A percentile compares a stretch with the other conserved stretches of the same genome.
phyloP scores from a whole-genome alignment of 2,113 vertebrate species.

The Fulica atra region DNA sequence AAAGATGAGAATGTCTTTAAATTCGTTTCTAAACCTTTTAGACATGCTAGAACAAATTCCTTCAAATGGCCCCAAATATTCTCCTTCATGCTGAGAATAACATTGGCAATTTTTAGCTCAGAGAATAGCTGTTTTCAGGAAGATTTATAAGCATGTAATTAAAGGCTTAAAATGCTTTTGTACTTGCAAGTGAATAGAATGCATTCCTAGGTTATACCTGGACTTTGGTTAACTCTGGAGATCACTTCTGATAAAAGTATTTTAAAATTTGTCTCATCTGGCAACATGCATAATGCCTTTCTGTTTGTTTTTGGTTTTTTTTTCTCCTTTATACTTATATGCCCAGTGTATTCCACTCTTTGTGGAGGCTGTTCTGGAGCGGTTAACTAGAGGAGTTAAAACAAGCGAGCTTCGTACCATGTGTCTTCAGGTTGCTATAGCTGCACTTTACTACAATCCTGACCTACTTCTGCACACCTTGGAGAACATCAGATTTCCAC shows the following conservation, averaged over 20 bases:
- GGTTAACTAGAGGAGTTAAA: slow-evolving; percentile 92
- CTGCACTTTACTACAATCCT: slow-evolving; percentile 93
- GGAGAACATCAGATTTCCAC: slow-evolving; percentile 91
- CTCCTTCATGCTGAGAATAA: background rate
- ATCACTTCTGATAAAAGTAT: background rate
- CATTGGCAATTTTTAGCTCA: background rate
- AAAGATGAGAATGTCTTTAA: background rate
- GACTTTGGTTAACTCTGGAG: background rate
- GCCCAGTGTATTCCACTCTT: slow-evolving; percentile 92
- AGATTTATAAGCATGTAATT: background rate
- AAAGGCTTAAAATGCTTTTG: background rate
- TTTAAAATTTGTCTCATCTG: background rate
- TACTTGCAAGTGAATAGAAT: background rate
- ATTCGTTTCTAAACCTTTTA: background rate
- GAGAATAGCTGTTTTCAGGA: background rate
- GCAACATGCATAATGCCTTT: background rate
- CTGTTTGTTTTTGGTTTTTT: background rate
- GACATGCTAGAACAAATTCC: background rate
- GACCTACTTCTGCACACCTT: slow-evolving; percentile 90
- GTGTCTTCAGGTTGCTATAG: slow-evolving; percentile 97
- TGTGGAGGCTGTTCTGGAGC: slow-evolving; percentile 92
- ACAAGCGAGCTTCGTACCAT: slow-evolving; percentile 94
- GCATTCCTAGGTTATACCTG: background rate
- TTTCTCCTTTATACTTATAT: background rate
- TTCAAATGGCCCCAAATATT: background rate